phyloP scores from a whole-genome alignment of 2,797 vertebrate genomes.

The Mus caroli region DNA sequence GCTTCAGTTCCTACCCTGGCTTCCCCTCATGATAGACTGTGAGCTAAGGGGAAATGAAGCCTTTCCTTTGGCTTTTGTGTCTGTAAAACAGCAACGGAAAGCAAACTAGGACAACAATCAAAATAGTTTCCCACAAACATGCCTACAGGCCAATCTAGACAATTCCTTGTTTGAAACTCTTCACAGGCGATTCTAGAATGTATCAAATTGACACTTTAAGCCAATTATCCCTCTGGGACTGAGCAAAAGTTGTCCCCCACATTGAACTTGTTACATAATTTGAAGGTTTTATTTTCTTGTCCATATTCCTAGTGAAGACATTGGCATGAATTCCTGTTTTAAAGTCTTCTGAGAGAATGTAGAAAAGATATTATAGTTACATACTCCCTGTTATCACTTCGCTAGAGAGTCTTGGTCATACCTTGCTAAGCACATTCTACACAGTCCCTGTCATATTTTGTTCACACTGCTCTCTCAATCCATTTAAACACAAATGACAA shows the following conservation, averaged over 20 bases:
- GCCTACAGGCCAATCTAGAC: not conserved
- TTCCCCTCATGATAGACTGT: not conserved
- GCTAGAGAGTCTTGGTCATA: not conserved
- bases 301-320: conserved; percentile 4
- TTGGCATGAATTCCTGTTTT: not conserved
- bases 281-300: not conserved
- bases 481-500: not conserved
- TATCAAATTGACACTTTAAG: not conserved
- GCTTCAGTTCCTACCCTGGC: not conserved
- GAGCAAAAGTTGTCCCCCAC: not conserved
- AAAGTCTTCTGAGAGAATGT: not conserved
- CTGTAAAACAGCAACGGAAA: not conserved
- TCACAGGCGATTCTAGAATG: not conserved
- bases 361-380: not conserved
- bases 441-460: not conserved
- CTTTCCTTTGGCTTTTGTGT: not conserved
- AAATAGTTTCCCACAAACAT: not conserved
- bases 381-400: not conserved
- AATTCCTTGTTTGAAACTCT: not conserved
- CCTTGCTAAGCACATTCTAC: not conserved
- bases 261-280: not conserved
- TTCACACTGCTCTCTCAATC: not conserved
- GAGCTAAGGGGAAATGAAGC: not conserved
- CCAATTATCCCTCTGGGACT: not conserved
- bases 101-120: not conserved